Conservation (phyloP, 2,888 invertebrate species). For the Clunio marinus region DNA sequence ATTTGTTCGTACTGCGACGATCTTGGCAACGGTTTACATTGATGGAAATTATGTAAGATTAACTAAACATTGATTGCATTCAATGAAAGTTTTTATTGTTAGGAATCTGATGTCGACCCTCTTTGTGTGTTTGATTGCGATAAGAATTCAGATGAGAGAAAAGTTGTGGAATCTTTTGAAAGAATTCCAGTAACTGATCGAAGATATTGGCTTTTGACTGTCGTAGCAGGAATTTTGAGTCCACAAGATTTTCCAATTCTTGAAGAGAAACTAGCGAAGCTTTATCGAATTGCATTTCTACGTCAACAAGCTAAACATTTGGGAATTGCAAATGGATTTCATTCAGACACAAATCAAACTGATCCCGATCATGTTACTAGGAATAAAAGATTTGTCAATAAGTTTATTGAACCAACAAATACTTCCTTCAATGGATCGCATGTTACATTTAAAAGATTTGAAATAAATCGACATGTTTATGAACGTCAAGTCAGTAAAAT, state of each 20-base stretch:
- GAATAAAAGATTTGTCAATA: neutral
- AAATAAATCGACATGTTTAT: conserved; percentile 42
- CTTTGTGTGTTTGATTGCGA: conserved; percentile 44
- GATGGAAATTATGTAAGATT: conserved; percentile 52
- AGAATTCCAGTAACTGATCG: conserved; percentile 55
- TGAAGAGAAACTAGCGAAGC: conserved; percentile 67
- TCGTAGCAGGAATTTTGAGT: conserved; percentile 57
- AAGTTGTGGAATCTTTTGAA: conserved; percentile 45
- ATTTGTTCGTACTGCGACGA: conserved; percentile 63
- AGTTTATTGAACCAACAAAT: conserved; percentile 32
- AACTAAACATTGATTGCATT: neutral
- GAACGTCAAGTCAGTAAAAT: conserved; percentile 37
- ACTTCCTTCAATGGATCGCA: conserved; percentile 36
- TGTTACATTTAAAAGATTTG: conserved; percentile 43
- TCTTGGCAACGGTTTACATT: conserved; percentile 66
- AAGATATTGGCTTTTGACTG: conserved; percentile 78
- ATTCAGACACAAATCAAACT: conserved; percentile 50
- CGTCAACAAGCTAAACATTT: conserved; percentile 79
- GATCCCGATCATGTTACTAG: neutral
- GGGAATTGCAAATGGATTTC: conserved; percentile 60
- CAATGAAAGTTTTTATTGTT: conserved; percentile 11
- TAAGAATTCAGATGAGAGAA: conserved; percentile 40
- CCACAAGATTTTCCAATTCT: conserved; percentile 60
- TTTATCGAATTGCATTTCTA: conserved; percentile 76
- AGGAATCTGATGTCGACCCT: conserved; percentile 45